Evolutionary conservation across 2,113 vertebrate species (phyloP), one percentile per base, ranked within the genome.

Genomic region (Xenus cinereus): DNA sequence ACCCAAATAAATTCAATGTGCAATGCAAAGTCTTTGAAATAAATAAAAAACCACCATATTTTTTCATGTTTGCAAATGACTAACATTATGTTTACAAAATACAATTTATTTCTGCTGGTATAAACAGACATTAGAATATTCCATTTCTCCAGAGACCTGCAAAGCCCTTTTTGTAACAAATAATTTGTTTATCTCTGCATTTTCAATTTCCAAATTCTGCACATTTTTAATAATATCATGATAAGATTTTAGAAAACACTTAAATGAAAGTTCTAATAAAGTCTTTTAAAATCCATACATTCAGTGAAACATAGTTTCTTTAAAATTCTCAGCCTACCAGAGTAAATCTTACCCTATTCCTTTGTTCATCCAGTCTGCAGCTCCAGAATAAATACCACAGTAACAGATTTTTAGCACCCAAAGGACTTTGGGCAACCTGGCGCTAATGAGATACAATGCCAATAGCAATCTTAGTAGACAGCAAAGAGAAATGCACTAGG

Each of bases 91-190:
- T 97, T 95, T 94, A 92, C 84, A 62, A 91, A 97, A 97, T 85
- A 84, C 35, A 76, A 95, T 97, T 96, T 97, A 93, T 60, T 97
- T 93, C 69, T 92, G 66, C 82, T 93, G 71, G 39, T 86, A 93
- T 96, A 94, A 97, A 91, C 76, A 93, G 77, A 74, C 37, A 93
- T 93, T 95, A 89, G 62, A 97, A 97, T 95, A 96, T 96, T 97
- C 60, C 74, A 93, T 94, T 97, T 97, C 90, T 45, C 56, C 37
- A 22, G 76, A 84, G 92, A 96, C 39, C 56, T 69, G 23, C 1
- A 3, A 96, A 56, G 68, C 67, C 72, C 23, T 79, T 94, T 94
- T 63, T 92, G 69, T 79, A 86, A 41, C 50, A 95, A 93, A 86
- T 57, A 90, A 71, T 46, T 79, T 89, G 74, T 87, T 95, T 89